These are phyloP conservation scores for Phengaris arion DNA, from an alignment of 2,888 invertebrate species.

Conservation along the genomic window DNA sequence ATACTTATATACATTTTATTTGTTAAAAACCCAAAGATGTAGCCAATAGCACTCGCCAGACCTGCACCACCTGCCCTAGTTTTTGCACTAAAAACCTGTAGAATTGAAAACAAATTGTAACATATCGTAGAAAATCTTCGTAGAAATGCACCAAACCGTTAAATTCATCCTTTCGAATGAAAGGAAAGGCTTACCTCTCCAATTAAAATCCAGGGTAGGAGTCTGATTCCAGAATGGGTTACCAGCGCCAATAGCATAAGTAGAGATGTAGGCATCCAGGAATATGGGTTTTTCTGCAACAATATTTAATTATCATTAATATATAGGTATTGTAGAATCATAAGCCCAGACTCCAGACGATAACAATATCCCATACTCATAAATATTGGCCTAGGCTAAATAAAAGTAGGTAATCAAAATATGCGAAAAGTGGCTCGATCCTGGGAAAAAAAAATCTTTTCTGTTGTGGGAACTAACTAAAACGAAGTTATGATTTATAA, in stretches of 20 bases:
- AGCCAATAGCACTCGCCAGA: conserved; percentile 85
- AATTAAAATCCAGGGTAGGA: conserved; percentile 89
- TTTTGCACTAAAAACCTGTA: conserved; percentile 81
- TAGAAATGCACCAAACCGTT: not conserved
- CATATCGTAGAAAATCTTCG: too few relatives aligned
- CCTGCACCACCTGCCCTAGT: conserved; percentile 87
- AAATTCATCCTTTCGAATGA: not conserved
- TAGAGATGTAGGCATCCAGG: conserved; percentile 85
- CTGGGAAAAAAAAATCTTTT: too few relatives aligned
- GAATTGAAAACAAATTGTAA: conserved; percentile 16
- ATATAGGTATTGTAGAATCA: not conserved
- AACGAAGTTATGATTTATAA: too few relatives aligned
- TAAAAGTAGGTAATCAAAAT: too few relatives aligned
- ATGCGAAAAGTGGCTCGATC: too few relatives aligned
- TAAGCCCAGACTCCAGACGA: too few relatives aligned
- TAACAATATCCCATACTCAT: too few relatives aligned
- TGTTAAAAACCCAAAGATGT: conserved; percentile 86
- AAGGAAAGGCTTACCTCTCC: conserved; percentile 81
- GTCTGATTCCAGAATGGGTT: conserved; percentile 83
- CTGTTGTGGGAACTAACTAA: too few relatives aligned
- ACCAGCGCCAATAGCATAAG: conserved; percentile 84
- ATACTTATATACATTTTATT: conserved; percentile 87
- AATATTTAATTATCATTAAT: not conserved
- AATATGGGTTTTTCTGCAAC: conserved; percentile 68
- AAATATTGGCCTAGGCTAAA: too few relatives aligned